These are phyloP conservation scores for Drosophila ananassae DNA, from an alignment of 1,140 invertebrate species.

Conservation along the genomic window DNA sequence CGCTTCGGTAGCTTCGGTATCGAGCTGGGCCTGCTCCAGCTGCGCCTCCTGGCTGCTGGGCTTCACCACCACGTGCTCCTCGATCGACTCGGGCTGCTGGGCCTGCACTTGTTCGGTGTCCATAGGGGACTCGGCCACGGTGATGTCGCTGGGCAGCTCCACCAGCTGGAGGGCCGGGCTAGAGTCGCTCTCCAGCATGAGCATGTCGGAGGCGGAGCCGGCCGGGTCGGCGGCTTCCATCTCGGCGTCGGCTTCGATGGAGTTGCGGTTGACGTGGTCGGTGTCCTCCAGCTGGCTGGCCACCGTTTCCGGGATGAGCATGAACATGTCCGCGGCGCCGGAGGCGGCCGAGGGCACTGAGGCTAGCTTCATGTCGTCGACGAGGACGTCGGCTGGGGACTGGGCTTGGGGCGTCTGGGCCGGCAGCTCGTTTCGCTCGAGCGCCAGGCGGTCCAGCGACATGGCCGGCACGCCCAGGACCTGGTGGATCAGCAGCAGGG, in stretches of 20 bases:
- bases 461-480: conserved; percentile 40
- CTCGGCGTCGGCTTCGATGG: conserved; percentile 51
- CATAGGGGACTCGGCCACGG: conserved; percentile 37
- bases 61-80: conserved; percentile 59
- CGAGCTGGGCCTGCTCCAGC: conserved; percentile 42
- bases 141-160: conserved; percentile 62
- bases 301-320: conserved; percentile 68
- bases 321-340: conserved; percentile 67
- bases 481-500: conserved; percentile 32
- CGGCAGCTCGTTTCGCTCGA: conserved; percentile 72
- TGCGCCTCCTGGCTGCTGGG: conserved; percentile 55
- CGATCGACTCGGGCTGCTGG: conserved; percentile 42
- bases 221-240: conserved; percentile 22
- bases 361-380: conserved; percentile 74
- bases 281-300: conserved; percentile 66
- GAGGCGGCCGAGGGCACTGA: conserved; percentile 56
- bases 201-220: conserved; percentile 57
- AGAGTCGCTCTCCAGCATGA: conserved; percentile 78
- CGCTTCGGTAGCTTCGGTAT: conserved; percentile 42
- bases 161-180: conserved; percentile 66
- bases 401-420: conserved; percentile 5
- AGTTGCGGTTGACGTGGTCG: conserved; percentile 67
- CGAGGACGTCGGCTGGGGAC: conserved; percentile 31
- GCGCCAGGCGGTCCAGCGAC: conserved; percentile 73
- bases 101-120: conserved; percentile 19